Evolutionary conservation across 1,140 invertebrate species (phyloP).

Genomic region (Bombyx mandarina): DNA sequence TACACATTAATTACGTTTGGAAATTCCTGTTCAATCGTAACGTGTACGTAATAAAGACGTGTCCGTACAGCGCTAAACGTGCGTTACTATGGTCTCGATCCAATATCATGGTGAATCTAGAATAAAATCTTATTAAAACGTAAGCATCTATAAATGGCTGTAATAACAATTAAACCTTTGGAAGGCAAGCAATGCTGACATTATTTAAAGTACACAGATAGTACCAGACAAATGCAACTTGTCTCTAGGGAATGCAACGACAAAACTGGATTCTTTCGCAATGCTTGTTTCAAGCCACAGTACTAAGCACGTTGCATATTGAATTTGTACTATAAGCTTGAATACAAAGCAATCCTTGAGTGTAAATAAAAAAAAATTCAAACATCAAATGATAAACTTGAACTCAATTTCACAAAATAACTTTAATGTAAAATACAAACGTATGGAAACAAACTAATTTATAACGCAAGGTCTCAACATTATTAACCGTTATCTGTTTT

Average conservation of each 20-base stretch:
- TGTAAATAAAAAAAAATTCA: neutral
- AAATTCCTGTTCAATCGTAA: too few relatives aligned
- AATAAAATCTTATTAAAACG: too few relatives aligned
- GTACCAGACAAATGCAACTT: conserved; percentile 6
- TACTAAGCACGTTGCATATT: conserved; percentile 9
- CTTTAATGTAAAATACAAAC: too few relatives aligned
- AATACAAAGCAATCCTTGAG: neutral
- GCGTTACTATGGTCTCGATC: too few relatives aligned
- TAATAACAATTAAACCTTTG: too few relatives aligned
- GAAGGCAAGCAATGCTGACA: neutral
- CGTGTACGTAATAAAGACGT: too few relatives aligned
- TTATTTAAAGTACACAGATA: neutral
- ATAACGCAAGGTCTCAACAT: neutral
- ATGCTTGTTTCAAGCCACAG: conserved; percentile 5
- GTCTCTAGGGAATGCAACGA: conserved; percentile 15
- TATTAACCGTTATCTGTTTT: too few relatives aligned
- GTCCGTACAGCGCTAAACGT: too few relatives aligned
- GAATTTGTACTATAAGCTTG: conserved; percentile 6
- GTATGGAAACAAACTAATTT: neutral
- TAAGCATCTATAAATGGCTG: too few relatives aligned
- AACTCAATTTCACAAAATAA: too few relatives aligned
- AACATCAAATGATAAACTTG: neutral
- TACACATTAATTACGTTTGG: too few relatives aligned
- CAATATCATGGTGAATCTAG: too few relatives aligned
- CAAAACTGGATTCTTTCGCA: conserved; percentile 24